phyloP scores from a whole-genome alignment of 2,888 invertebrate genomes.

The Volucella zonaria region DNA sequence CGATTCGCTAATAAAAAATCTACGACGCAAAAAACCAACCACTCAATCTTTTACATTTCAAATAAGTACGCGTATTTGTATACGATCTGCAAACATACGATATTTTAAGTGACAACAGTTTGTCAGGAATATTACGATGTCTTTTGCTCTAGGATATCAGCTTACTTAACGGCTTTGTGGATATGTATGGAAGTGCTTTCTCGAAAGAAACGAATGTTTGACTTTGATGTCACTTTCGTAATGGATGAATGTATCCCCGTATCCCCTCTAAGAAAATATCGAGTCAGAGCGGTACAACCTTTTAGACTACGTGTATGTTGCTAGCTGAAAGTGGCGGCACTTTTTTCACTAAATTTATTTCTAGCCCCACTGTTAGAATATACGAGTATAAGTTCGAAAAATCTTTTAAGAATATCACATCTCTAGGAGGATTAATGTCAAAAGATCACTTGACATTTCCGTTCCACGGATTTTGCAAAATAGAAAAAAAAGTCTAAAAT shows the following conservation, averaged over 20 bases:
- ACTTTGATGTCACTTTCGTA: no score
- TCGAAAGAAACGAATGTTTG: no score
- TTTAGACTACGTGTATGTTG: neutral
- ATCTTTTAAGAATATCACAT: constrained; percentile 1
- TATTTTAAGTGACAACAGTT: neutral
- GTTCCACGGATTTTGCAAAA: constrained; percentile 11
- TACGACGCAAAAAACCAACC: constrained; percentile 22
- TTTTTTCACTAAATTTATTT: neutral
- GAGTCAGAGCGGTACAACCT: neutral
- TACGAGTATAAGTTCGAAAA: neutral
- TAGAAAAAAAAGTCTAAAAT: neutral
- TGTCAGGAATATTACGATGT: no score
- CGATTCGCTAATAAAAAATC: neutral
- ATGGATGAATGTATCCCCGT: neutral
- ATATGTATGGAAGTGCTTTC: no score
- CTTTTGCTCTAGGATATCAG: no score
- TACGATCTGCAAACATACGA: neutral
- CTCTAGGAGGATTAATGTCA: constrained; percentile 30
- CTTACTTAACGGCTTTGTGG: no score
- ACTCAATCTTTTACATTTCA: neutral
- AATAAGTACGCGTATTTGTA: neutral
- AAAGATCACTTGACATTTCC: constrained; percentile 42
- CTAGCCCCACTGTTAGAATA: neutral
- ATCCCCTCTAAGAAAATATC: neutral
- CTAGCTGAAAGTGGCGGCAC: constrained; percentile 6